Evolutionary conservation across 2,888 invertebrate genomes (phyloP).

Genomic region (Nomada ruficornis): DNA sequence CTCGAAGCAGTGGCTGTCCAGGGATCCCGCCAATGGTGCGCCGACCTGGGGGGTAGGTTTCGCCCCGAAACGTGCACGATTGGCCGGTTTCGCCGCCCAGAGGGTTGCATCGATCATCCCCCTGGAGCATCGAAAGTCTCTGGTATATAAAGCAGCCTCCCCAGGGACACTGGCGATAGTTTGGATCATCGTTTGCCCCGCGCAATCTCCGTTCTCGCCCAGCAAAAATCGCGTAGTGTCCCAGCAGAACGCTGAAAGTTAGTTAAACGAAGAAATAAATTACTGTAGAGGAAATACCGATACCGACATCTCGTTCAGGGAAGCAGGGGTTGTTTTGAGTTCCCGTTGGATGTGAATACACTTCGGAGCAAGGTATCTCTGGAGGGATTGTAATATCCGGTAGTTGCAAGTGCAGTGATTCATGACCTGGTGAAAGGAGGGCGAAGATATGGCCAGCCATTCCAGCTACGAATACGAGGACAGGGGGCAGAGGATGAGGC

Average conservation of each 20-base stretch:
- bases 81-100: constrained; percentile 79
- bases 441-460: constrained; percentile 78
- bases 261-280: too few species aligned
- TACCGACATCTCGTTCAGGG: too few species aligned
- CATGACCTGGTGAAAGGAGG: constrained; percentile 56
- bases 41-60: constrained; percentile 68
- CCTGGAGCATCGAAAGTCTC: constrained; percentile 52
- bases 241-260: not conserved
- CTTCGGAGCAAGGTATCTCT: too few species aligned
- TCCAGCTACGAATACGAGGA: constrained; percentile 81
- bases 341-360: too few species aligned
- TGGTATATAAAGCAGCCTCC: constrained; percentile 77
- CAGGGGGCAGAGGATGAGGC: constrained; percentile 79
- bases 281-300: too few species aligned
- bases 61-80: constrained; percentile 60
- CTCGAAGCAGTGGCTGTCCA: constrained; percentile 72
- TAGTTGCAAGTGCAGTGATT: constrained; percentile 35
- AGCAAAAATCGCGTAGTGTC: constrained; percentile 21
- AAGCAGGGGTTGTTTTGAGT: too few species aligned
- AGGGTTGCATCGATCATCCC: constrained; percentile 81
- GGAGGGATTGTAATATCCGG: not conserved
- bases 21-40: constrained; percentile 62
- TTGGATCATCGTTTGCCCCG: constrained; percentile 35
- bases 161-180: constrained; percentile 75
- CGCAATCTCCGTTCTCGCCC: constrained; percentile 11